Base-by-base conservation (phyloP, 35 echinoderm and acorn worm species). In the Ophiothrix spiculata region DNA sequence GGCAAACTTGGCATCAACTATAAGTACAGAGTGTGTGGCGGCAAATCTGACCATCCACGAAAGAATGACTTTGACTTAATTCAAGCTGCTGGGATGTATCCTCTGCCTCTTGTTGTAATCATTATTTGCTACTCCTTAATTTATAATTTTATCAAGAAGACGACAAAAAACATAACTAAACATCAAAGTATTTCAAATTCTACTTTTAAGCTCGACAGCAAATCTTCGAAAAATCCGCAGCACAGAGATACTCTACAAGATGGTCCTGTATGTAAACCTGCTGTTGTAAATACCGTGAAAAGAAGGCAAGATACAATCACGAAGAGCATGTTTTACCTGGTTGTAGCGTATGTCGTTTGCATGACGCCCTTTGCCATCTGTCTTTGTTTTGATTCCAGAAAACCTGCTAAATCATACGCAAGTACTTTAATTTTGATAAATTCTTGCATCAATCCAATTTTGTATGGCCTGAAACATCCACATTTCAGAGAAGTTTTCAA, bases 381-480 rank as follows among this genome's bases (percentile, higher is more conserved):
- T n/a, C n/a, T n/a, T n/a, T n/a, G n/a, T n/a, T n/a, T n/a, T n/a
- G 84, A 25, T 32, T 69, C 74, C 25, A 31, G 39, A 4, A 29
- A 82, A 12, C 21, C 10, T 15, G 4, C 39, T 13, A 38, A 39
- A 17, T 75, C 33, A 1, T 21, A 34, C 25, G 78, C 41, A 36
- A 40, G 86, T 1, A 31, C 73, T 33, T 31, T 93, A 14, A 42
- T 93, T 31, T 46, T 89, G 16, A 36, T 85, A 1, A 93, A 93
- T 75, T 89, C 86, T 40, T 80, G 54, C 37, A 75, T 93, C 31
- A 93, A 93, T 64, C 90, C 90, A 4, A 33, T 92, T 54, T 81
- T 92, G 32, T 92, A 92, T 41, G 90, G 85, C 8, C 15, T 80
- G 17, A 92, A 92, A 40, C 90, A 92, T 78, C 90, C 90, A 32